Evolutionary conservation across 2,113 vertebrate species (phyloP).

Genomic region (Nibea albiflora): DNA sequence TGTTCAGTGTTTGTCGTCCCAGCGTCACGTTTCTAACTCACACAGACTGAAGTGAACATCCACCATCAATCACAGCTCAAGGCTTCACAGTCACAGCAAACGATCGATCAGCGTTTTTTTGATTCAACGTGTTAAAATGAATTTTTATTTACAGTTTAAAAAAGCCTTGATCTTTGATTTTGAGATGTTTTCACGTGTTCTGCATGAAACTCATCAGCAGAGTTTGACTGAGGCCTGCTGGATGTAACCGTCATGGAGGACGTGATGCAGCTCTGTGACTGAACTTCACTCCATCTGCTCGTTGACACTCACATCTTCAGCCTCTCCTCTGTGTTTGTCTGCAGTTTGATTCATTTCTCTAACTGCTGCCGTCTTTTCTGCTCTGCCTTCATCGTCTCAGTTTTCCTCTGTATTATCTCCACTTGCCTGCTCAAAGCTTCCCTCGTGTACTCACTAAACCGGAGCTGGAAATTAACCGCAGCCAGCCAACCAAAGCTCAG

Average conservation of each 20-base stretch:
- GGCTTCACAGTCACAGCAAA: neutral
- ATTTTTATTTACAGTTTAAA: neutral
- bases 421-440: neutral
- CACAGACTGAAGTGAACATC: too few relatives aligned
- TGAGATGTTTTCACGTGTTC: neutral
- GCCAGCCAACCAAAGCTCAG: neutral
- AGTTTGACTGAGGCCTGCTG: too few relatives aligned
- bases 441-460: neutral
- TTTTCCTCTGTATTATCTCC: neutral
- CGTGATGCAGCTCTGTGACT: neutral
- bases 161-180: neutral
- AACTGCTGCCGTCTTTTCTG: neutral
- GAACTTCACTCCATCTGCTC: neutral
- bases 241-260: too few relatives aligned
- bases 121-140: neutral
- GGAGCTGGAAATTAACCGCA: constrained; percentile 36
- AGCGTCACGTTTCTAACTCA: too few relatives aligned
- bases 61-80: neutral
- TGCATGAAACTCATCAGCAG: neutral
- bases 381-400: neutral
- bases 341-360: neutral
- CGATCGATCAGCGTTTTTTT: neutral
- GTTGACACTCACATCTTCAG: neutral
- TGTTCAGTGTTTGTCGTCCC: neutral
- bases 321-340: neutral